Conservation (phyloP, 2,113 vertebrate species). For the Centrocercus urophasianus region DNA sequence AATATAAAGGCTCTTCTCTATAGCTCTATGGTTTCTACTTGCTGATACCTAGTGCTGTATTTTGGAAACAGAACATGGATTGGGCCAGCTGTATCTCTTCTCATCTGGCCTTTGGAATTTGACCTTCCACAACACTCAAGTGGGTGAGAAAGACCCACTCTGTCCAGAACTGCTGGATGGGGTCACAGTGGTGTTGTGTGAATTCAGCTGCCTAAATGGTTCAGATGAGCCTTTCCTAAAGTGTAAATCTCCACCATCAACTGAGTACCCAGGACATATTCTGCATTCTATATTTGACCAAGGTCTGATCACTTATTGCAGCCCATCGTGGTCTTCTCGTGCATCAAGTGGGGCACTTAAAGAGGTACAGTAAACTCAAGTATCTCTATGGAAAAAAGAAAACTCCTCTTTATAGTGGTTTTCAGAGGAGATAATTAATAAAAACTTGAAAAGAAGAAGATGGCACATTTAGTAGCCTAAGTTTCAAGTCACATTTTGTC, state of each 20-base stretch:
- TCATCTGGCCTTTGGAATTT: neutral
- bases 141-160: fast-evolving
- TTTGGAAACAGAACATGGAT: neutral
- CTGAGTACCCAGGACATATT: neutral
- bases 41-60: neutral
- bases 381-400: neutral
- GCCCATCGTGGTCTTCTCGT: neutral
- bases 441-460: neutral
- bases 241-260: neutral
- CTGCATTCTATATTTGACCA: neutral
- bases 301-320: neutral
- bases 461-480: neutral
- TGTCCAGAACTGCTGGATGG: neutral
- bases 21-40: neutral
- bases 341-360: neutral
- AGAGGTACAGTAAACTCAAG: neutral
- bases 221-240: neutral
- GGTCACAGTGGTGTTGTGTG: neutral
- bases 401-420: neutral
- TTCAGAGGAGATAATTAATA: conserved; percentile 26
- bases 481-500: conserved; percentile 20
- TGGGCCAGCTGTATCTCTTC: neutral
- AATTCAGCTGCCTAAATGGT: neutral
- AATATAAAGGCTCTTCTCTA: neutral
- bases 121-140: neutral